phyloP scores from a whole-genome alignment of 2,888 invertebrate genomes.

The Himalopsyche japonica region DNA sequence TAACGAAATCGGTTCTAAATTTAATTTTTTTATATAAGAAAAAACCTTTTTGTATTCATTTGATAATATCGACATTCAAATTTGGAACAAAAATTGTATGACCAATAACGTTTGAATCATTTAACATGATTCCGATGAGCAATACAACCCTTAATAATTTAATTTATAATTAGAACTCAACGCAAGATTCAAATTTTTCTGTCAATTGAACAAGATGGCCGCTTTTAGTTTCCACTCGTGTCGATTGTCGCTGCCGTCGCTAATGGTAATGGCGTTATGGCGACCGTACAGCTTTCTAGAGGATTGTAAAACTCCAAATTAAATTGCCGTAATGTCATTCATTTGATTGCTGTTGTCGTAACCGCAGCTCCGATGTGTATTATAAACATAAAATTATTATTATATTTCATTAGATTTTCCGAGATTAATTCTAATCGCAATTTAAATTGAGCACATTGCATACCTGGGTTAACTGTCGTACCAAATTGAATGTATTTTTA shows the following conservation, averaged over 20 bases:
- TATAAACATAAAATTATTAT: background rate
- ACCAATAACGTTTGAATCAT: no score
- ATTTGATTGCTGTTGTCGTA: background rate
- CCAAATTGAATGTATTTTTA: no score
- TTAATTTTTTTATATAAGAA: no score
- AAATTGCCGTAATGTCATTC: constrained; percentile 17
- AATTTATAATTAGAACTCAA: no score
- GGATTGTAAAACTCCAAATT: constrained; percentile 27
- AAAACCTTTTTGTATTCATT: no score
- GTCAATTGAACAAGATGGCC: background rate
- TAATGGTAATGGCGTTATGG: constrained; percentile 21
- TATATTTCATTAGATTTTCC: background rate
- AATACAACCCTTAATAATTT: no score
- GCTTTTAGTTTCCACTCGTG: background rate
- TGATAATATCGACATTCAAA: no score
- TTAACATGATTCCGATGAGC: no score
- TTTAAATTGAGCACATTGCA: background rate
- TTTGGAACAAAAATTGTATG: no score
- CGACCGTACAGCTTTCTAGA: constrained; percentile 8
- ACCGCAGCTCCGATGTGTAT: background rate
- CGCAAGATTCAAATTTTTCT: background rate
- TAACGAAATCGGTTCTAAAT: no score
- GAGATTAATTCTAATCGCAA: background rate
- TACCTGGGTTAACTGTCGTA: no score
- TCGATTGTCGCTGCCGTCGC: background rate